Conservation (phyloP, 2,888 invertebrate genomes). For the Pardosa pseudoannulata region DNA sequence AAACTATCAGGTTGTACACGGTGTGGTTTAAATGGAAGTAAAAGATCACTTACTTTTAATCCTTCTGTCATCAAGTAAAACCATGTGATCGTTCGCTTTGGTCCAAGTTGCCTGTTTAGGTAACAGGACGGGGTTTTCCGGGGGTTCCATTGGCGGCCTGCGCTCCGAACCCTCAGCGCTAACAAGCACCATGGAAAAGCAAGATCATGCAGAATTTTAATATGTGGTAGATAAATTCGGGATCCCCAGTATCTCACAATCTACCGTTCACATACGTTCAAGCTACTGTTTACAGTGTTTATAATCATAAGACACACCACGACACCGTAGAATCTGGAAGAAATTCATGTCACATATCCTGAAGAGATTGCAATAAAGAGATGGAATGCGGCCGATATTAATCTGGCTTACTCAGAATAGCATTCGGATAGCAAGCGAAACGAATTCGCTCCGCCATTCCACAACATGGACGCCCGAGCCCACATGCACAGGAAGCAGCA, state of each 20-base stretch:
- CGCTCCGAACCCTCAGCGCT: conserved; percentile 69
- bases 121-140: conserved; percentile 65
- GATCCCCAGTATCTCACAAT: conserved; percentile 22
- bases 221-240: conserved; percentile 20
- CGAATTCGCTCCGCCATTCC: conserved; percentile 49
- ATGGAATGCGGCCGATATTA: conserved; percentile 22
- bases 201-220: conserved; percentile 47
- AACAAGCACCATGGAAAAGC: conserved; percentile 70
- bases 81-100: conserved; percentile 65
- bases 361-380: background rate
- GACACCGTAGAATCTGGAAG: conserved; percentile 29
- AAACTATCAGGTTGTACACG: no score
- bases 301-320: conserved; percentile 28
- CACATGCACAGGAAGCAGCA: conserved; percentile 66
- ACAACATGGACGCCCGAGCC: conserved; percentile 67
- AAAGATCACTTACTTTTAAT: conserved; percentile 57
- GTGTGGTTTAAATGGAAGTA: background rate
- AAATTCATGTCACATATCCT: conserved; percentile 55
- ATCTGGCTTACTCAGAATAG: conserved; percentile 55
- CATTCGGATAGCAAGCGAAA: conserved; percentile 50
- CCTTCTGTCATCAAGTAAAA: conserved; percentile 61
- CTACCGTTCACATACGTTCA: conserved; percentile 1
- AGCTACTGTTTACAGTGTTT: conserved; percentile 54
- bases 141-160: conserved; percentile 69
- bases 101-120: conserved; percentile 67